Evolutionary conservation across 2,888 invertebrate genomes (phyloP).

Genomic region (Athripsodes cinereus): DNA sequence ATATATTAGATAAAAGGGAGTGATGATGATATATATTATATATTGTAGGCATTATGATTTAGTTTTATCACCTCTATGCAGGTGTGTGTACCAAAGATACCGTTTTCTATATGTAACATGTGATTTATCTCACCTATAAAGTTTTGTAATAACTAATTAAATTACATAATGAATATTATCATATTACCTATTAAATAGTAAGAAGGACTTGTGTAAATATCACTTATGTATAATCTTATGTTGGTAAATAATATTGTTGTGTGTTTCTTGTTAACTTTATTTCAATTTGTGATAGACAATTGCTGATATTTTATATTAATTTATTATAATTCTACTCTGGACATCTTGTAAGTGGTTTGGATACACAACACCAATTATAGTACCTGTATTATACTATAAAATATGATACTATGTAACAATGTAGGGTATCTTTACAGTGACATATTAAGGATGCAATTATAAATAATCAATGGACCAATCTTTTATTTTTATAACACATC

Average conservation of each 20-base stretch:
- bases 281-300: neutral
- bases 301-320: neutral
- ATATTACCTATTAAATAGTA: neutral
- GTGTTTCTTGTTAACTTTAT: neutral
- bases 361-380: slow-evolving; percentile 1
- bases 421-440: neutral
- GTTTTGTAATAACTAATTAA: neutral
- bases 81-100: slow-evolving; percentile 26
- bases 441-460: neutral
- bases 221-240: neutral
- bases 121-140: neutral
- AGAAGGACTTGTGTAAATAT: neutral
- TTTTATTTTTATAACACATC: too few relatives aligned
- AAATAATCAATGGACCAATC: too few relatives aligned
- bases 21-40: slow-evolving; percentile 7
- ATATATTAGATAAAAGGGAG: too few relatives aligned
- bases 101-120: slow-evolving; percentile 23
- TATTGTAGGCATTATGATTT: slow-evolving; percentile 8
- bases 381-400: neutral
- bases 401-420: neutral
- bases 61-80: slow-evolving; percentile 10
- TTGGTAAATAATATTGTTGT: neutral
- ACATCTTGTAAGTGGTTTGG: neutral
- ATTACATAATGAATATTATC: neutral
- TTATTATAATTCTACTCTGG: neutral